phyloP scores from a whole-genome alignment of 2,888 invertebrate genomes.

The Pyrocoelia pectoralis region DNA sequence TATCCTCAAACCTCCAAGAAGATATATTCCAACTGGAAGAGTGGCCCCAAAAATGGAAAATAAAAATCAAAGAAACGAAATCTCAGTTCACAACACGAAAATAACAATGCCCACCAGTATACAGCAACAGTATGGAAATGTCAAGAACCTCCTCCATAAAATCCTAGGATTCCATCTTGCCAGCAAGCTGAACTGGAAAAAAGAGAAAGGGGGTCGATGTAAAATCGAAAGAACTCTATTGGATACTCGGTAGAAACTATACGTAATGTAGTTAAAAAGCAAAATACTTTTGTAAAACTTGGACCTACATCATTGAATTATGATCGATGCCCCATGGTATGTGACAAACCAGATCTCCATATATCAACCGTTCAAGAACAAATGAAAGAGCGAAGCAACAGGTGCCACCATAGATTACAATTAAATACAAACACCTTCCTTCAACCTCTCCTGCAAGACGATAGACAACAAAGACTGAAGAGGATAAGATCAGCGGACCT shows the following conservation, averaged over 20 bases:
- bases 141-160: no score
- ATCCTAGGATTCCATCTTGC: no score
- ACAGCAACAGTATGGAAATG: not conserved
- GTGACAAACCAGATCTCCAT: not conserved
- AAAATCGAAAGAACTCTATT: no score
- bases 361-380: conserved; percentile 3
- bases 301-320: not conserved
- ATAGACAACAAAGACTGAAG: not conserved
- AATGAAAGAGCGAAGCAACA: not conserved
- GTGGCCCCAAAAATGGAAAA: conserved; percentile 1
- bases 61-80: not conserved
- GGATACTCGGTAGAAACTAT: not conserved
- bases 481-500: conserved; percentile 4
- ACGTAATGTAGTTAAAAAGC: not conserved
- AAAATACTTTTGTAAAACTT: not conserved
- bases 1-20: not conserved
- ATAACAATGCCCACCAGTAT: conserved; percentile 2
- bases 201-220: no score
- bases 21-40: not conserved
- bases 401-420: conserved; percentile 1
- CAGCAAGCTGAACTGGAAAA: no score
- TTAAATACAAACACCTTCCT: conserved; percentile 4
- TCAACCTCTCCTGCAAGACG: conserved; percentile 9
- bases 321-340: conserved; percentile 6
- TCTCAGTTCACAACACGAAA: conserved; percentile 9